These are phyloP conservation scores for Hyla sarda DNA, from an alignment of 2,113 vertebrate species.

Conservation along the genomic window DNA sequence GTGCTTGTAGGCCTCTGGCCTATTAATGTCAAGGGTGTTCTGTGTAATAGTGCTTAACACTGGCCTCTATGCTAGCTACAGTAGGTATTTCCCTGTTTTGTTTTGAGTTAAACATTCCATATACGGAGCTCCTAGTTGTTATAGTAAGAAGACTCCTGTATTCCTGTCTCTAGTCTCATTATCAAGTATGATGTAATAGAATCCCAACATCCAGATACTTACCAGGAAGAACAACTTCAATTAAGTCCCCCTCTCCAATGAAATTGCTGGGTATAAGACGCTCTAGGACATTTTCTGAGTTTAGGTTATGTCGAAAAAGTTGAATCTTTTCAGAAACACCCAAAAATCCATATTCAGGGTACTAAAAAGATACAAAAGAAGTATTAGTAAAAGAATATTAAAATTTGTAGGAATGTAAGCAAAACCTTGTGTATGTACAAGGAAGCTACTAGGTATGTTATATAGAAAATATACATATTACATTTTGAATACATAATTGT, in stretches of 20 bases:
- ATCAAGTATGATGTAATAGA: background rate
- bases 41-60: too few relatives aligned
- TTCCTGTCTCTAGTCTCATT: background rate
- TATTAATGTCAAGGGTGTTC: too few relatives aligned
- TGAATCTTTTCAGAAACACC: slow-evolving; percentile 56
- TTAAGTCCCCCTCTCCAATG: slow-evolving; percentile 38
- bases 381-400: too few relatives aligned
- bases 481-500: background rate
- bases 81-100: too few relatives aligned
- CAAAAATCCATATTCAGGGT: slow-evolving; percentile 55
- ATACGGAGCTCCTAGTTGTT: too few relatives aligned
- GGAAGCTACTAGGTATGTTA: background rate
- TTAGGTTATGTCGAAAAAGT: slow-evolving; percentile 53
- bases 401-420: too few relatives aligned
- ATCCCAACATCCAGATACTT: background rate
- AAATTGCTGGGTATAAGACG: slow-evolving; percentile 19
- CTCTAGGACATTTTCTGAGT: slow-evolving; percentile 49
- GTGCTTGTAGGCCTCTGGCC: too few relatives aligned
- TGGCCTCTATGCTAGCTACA: too few relatives aligned
- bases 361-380: background rate
- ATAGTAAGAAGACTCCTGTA: background rate
- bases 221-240: slow-evolving; percentile 54
- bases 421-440: too few relatives aligned
- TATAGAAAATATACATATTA: background rate
- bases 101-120: too few relatives aligned